Evolutionary conservation across 2,113 vertebrate genomes (phyloP), one percentile per base, ranked within the genome.

Genomic region (Ageneiosus marmoratus): DNA sequence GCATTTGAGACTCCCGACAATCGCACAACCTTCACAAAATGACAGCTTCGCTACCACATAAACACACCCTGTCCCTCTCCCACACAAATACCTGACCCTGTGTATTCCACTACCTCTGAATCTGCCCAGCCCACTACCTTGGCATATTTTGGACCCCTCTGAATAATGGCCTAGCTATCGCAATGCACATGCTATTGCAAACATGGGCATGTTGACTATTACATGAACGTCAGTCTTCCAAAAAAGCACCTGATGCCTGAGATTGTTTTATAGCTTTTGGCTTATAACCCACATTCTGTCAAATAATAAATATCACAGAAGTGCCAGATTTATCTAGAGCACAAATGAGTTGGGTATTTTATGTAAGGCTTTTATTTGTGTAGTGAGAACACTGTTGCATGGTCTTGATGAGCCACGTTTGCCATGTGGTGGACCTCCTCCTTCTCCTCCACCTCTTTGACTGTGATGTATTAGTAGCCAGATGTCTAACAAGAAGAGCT

Each of bases 11-110:
- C 87, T 89, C 83, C 88, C 50, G 77, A 86, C 86, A 86, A 88
- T 91, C 85, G 77, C 87, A 82, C 79, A 84, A 85, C 81, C 88
- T 90, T 91, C 84, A 90, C 88, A 88, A 88, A 90, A 90, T 88
- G 77, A 89, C 82, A 81, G 77, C 76, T 73, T 69, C 80, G 84
- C 62, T 51, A 88, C 85, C 88, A 41, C 80, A 79, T 56, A 85
- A 86, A 88, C 86, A 88, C 77, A 85, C 81, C 63, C 84, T 89
- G 84, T 83, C 73, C 80, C 48, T 85, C 74, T 81, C 78, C 82
- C 86, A 81, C 83, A 85, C 73, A 86, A 88, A 79, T 85, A 89
- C 77, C 83, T 63, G 62, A 77, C 76, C 83, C 84, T 87, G 88
- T 85, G 86, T 87, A 84, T 86, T 81, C 86, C 87, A 78, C 86